Evolutionary conservation across 1,140 invertebrate genomes (phyloP), one percentile per base, ranked within the genome.

Genomic region (Cyphomyrmex costatus): DNA sequence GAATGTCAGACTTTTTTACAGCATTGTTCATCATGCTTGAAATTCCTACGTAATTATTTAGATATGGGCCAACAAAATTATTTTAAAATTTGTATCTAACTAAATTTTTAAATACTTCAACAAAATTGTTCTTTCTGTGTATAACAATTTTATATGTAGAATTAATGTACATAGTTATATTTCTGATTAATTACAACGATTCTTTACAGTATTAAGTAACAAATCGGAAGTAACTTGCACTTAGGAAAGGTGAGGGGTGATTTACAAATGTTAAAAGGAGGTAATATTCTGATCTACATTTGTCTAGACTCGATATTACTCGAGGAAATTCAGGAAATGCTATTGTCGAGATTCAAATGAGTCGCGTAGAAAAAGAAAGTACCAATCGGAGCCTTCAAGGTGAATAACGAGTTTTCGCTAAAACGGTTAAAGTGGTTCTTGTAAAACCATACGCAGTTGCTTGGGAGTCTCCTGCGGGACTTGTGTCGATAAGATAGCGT

Each of bases 401-500:
- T 33, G 53, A 82, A 21, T 83, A 60, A 83, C 30, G 36, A 83
- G 79, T 24, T 83, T 51, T 36, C 14, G 42, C 27, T 79, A 66
- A 79, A 79, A 79, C 30, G 61, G 61, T 24, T 83, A 83, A 82
- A 82, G 36, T 73, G 36, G 27, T 27, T 74, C 53, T 74, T 83
- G 79, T 83, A 83, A 73, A 83, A 83, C 27, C 68, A 53, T 60
- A 83, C 68, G 66, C 79, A 73, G 68, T 82, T 73, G 66, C 66
- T 19, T 24, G 19, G 33, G 33, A 65, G 79, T 83, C 68, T 78
- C 82, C 82, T 63, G 46, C 74, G 73, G 70, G 82, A 78, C 60
- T 85, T 78, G 70, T 65, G 73, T 66, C 82, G 82, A 85, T 85
- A 78, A 78, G 60, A 85, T 63, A 56, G 82, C 74, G 33, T 78